These are phyloP conservation scores for Graphium colonna DNA, from an alignment of 2,888 invertebrate genomes.

Conservation along the genomic window DNA sequence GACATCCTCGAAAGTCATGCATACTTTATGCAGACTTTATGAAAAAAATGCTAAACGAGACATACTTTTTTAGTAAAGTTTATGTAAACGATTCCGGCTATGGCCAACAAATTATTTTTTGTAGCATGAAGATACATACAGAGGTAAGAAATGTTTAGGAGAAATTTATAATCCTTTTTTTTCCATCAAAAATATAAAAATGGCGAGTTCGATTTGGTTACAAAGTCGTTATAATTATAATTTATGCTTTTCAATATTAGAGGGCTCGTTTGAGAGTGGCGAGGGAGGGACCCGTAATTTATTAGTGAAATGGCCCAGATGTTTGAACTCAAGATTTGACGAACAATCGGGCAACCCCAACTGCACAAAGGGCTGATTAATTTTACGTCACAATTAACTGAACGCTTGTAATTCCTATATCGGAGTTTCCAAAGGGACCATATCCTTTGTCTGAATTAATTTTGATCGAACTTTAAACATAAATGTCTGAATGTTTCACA, in stretches of 20 bases:
- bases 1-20: too few species aligned
- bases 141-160: too few species aligned
- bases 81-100: too few species aligned
- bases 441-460: background rate
- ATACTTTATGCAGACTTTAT: too few species aligned
- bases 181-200: too few species aligned
- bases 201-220: background rate
- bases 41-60: too few species aligned
- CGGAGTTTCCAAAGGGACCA: background rate
- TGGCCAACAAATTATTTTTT: too few species aligned
- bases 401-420: background rate
- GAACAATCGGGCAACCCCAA: constrained; percentile 3
- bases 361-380: background rate
- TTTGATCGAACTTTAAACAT: too few species aligned
- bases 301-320: constrained; percentile 10
- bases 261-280: constrained; percentile 1
- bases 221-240: constrained; percentile 7
- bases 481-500: too few species aligned
- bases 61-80: too few species aligned
- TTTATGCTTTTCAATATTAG: constrained; percentile 7
- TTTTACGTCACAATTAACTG: background rate
- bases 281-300: constrained; percentile 11
- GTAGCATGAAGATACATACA: too few species aligned
- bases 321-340: constrained; percentile 6
- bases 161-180: too few species aligned